A percentile compares a stretch with the other conserved stretches of the same genome.
phyloP scores from a whole-genome alignment of 2,888 invertebrate species.

The Pediacus dermestoides region DNA sequence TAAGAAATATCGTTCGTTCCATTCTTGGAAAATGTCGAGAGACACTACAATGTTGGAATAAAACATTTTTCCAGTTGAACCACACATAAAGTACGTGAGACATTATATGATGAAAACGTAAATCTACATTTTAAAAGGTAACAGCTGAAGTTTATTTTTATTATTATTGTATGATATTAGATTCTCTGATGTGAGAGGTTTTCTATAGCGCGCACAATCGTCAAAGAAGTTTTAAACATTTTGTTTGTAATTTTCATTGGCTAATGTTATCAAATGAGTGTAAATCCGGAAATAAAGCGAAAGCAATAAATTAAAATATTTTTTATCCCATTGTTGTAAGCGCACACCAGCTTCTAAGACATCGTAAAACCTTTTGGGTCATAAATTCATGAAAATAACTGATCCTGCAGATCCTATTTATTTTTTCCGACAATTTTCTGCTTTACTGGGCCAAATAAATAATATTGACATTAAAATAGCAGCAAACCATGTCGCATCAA shows the following conservation, averaged over 20 bases:
- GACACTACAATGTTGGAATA: slow-evolving; percentile 5
- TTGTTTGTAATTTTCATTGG: too few species aligned
- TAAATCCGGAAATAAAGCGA: too few species aligned
- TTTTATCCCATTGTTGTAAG: too few species aligned
- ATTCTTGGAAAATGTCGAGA: slow-evolving; percentile 1
- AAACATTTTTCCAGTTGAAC: slow-evolving; percentile 8
- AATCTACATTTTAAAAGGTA: slow-evolving; percentile 5
- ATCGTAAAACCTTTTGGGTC: too few species aligned
- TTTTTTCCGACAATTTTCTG: slow-evolving; percentile 8
- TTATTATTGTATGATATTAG: too few species aligned
- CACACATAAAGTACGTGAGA: slow-evolving; percentile 10
- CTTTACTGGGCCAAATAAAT: slow-evolving; percentile 7
- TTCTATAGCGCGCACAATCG: too few species aligned
- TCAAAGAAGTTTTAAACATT: too few species aligned
- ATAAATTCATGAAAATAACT: slow-evolving; percentile 7
- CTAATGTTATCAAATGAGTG: too few species aligned
- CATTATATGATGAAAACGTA: slow-evolving; percentile 6
- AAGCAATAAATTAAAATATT: too few species aligned
- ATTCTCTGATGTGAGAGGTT: too few species aligned
- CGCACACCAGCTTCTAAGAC: background rate
- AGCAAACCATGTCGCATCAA: too few species aligned
- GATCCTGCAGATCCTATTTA: slow-evolving; percentile 4
- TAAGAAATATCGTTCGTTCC: slow-evolving; percentile 4
- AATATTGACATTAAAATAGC: slow-evolving; percentile 9
- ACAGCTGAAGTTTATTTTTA: background rate